Evolutionary conservation across 2,113 vertebrate genomes (phyloP), one percentile per base, ranked within the genome.

Genomic region (Rhipidura dahli): DNA sequence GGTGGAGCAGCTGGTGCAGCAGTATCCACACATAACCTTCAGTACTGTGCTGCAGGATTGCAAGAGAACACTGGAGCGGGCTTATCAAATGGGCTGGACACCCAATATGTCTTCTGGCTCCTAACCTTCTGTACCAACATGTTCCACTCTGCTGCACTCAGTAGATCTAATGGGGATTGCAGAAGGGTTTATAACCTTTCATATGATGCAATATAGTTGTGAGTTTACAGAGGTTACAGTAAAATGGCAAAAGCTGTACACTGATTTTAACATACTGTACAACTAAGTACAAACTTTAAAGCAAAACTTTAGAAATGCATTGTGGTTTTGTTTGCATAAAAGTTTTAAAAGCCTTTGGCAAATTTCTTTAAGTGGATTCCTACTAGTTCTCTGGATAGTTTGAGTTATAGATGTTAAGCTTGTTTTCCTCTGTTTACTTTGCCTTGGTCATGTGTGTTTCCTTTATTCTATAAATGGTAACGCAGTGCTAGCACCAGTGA

Each of bases 41-140:
- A 99, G 99, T 97, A 99, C 99, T 7, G 99, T 99, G 94, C 99
- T 99, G 95, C 99, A 99, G 96, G 99, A 99, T 96, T 99, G 99
- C 98, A 99, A 99, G 98, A 98, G 99, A 93, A 99, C 99, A 40
- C 95, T 99, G 98, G 99, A 99, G 97, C 98, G 99, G 94, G 99
- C 99, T 96, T 99, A 99, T 95, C 99, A 99, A 97, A 99, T 99
- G 99, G 99, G 99, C 96, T 99, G 99, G 99, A 99, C 98, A 97
- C 99, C 99, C 94, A 99, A 98, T 87, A 98, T 98, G 83, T 99
- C 99, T 27, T 98, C 98, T 50, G 97, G 98, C 59, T 99, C 98
- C 96, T 99, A 99, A 98, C 95, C 13, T 80, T 64, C 96, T 72
- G 5, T 78, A 69, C 35, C 50, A 28, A 16, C 9, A 6, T 24